phyloP scores from a whole-genome alignment of 2,113 vertebrate genomes.

The Gila orcuttii region DNA sequence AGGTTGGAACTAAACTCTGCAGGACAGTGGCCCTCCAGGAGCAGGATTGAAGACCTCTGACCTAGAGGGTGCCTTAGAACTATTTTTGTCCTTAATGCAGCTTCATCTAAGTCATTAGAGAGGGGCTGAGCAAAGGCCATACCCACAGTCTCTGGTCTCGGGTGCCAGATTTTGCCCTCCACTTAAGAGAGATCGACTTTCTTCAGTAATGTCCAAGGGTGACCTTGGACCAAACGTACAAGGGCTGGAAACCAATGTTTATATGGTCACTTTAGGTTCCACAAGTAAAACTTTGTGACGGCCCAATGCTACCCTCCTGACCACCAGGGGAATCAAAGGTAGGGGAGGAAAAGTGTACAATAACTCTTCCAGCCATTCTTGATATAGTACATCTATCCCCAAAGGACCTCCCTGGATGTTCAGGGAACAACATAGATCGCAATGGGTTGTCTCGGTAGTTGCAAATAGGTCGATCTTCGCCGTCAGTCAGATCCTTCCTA shows the following conservation, averaged over 20 bases:
- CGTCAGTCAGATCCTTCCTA: too few species aligned
- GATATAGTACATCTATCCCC: background rate
- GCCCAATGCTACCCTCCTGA: background rate
- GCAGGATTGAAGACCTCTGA: too few species aligned
- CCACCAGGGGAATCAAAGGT: background rate
- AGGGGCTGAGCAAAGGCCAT: too few species aligned
- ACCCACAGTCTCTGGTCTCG: too few species aligned
- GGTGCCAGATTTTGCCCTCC: too few species aligned
- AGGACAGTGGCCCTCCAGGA: too few species aligned
- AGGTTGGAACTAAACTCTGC: too few species aligned
- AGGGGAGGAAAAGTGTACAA: background rate
- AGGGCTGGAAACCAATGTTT: background rate
- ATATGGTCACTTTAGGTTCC: background rate
- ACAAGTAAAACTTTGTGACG: background rate
- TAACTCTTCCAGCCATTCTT: background rate
- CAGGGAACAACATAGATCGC: background rate
- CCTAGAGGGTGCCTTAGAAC: too few species aligned
- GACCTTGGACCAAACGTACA: background rate
- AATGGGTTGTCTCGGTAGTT: background rate
- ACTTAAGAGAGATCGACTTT: background rate
- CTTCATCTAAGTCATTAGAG: too few species aligned
- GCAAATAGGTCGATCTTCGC: background rate
- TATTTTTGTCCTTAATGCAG: too few species aligned
- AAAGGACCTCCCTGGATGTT: background rate
- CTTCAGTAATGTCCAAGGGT: too few species aligned